Evolutionary conservation across 2,797 vertebrate genomes (phyloP).

Genomic region (Natrix natrix): DNA sequence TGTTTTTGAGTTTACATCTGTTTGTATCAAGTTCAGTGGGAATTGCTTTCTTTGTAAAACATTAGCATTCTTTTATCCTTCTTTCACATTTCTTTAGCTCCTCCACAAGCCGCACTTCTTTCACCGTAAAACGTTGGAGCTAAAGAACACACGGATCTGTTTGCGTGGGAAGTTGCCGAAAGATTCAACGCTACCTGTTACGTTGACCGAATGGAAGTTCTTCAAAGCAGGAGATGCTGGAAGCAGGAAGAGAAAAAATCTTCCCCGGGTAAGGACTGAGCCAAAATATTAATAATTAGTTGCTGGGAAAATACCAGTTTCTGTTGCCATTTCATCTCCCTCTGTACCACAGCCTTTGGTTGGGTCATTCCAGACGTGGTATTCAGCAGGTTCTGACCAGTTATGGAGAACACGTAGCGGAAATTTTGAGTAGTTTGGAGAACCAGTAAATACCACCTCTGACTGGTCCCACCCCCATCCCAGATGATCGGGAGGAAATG

Average conservation of each 20-base stretch:
- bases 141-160: constrained; percentile 65
- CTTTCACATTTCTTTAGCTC: constrained; percentile 68
- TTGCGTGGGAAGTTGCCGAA: constrained; percentile 66
- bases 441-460: too few species aligned
- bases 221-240: constrained; percentile 71
- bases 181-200: constrained; percentile 73
- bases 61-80: not conserved
- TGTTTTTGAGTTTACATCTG: not conserved
- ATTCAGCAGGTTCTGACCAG: too few species aligned
- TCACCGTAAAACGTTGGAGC: constrained; percentile 70
- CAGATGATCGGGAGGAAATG: too few species aligned
- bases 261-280: constrained; percentile 70
- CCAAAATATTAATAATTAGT: not conserved
- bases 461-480: too few species aligned
- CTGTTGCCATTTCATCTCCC: not conserved
- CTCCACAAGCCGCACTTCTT: constrained; percentile 82
- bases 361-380: not conserved
- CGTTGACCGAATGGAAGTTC: constrained; percentile 76
- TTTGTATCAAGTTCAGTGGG: not conserved
- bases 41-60: not conserved
- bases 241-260: constrained; percentile 69
- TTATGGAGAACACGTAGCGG: too few species aligned
- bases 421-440: too few species aligned
- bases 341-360: not conserved
- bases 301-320: not conserved